Base-by-base conservation (phyloP, 2,113 vertebrate species). In the Galbula dea region DNA sequence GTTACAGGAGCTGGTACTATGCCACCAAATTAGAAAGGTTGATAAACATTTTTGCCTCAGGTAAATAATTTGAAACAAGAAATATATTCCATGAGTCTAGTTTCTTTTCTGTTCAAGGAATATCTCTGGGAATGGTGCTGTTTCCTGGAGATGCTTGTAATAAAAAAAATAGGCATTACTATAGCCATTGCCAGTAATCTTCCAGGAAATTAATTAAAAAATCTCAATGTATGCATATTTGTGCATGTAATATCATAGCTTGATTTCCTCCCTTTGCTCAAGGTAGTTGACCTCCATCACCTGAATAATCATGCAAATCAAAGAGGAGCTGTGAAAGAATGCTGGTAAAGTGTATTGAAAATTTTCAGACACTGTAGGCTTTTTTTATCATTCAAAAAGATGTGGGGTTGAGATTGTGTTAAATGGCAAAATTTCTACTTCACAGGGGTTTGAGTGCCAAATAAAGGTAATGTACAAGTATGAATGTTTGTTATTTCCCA, bases 391-490 rank as follows among this genome's bases (percentile, higher is more conserved):
- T 86, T 63, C 45, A 17, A 73, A 92, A 91, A 23, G 39, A 51
- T 92, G 79, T 87, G 68, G 88, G 89, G 75, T 79, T 89, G 82
- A 69, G 72, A 94, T 89, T 78, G 76, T 65, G 94, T 77, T 95
- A 95, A 95, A 88, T 83, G 79, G 79, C 81, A 95, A 86, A 86
- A 95, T 91, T 91, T 95, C 93, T 94, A 14, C 82, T 95, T 95
- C 91, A 68, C 87, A 29, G 51, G 59, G 68, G 45, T 83, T 67
- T 68, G 75, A 81, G 74, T 91, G 95, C 94, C 96, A 96, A 95
- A 93, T 83, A 95, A 94, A 96, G 89, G 95, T 94, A 96, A 95
- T 63, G 88, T n/a, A 94, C 89, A 92, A 95, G 82, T 72, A 96
- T 9, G 85, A 74, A 92, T 95, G 93, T 92, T 95, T 95, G 87